Conservation (phyloP, 2,113 vertebrate genomes). For the Sebastes fasciatus region DNA sequence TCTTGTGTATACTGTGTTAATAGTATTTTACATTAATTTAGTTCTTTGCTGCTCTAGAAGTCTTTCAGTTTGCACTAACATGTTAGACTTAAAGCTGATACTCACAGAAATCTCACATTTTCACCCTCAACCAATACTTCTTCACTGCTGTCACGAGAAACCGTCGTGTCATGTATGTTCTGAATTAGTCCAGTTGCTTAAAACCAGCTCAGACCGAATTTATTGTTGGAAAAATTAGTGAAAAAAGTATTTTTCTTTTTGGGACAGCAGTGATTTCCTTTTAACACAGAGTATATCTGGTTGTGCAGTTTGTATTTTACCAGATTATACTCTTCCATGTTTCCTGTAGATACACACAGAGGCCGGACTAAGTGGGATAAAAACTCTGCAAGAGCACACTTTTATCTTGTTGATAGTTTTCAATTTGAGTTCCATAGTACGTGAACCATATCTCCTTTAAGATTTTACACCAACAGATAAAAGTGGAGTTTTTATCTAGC, state of each 20-base stretch:
- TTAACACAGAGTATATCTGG: constrained; percentile 35
- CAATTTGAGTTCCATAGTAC: not conserved
- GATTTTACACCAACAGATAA: not conserved
- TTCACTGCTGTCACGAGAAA: constrained; percentile 45
- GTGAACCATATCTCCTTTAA: not conserved
- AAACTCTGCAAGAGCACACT: constrained; percentile 22
- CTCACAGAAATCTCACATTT: constrained; percentile 27
- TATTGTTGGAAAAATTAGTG: not conserved
- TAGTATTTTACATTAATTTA: not conserved
- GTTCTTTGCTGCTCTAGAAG: constrained; percentile 4
- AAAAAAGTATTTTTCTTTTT: not conserved
- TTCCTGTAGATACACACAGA: constrained; percentile 48
- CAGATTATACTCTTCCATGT: constrained; percentile 22
- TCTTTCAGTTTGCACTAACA: not conserved
- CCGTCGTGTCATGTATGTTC: too few species aligned
- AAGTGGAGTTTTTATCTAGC: constrained; percentile 10
- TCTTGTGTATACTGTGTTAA: not conserved
- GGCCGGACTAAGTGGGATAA: not conserved
- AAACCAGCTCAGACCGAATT: not conserved
- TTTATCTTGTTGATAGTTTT: not conserved
- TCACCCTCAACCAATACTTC: not conserved
- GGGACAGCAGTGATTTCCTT: constrained; percentile 34
- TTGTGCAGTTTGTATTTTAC: constrained; percentile 5
- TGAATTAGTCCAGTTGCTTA: not conserved
- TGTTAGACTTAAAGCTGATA: constrained; percentile 38